Evolutionary conservation across 2,888 invertebrate species (phyloP), one percentile per base, ranked within the genome.

Genomic region (Dasysyrphus albostriatus): DNA sequence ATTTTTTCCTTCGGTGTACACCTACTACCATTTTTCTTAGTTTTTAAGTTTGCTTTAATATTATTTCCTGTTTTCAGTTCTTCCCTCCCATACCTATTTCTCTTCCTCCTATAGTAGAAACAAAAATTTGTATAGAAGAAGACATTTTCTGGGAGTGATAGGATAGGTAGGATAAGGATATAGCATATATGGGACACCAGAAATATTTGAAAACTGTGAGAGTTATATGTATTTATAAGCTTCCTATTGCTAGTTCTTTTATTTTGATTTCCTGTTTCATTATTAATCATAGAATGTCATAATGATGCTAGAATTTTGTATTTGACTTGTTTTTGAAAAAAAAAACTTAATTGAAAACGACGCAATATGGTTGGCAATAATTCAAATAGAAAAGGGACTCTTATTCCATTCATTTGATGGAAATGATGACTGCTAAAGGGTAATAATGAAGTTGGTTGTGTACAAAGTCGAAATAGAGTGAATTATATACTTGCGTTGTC

Each of bases 221-320:
- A 14, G n/a, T 44, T 42, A 42, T 42, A 14, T 24, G 3, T 32
- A 32, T 44, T 14, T 42, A n/a, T 44, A n/a, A 49, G 67, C 67
- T 67, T 78, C 32, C 37, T 58, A 19, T 63, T 73, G 12, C 10
- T 58, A 44, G 70, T 59, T 63, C 61, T 24, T 75, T 72, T 80
- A 75, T 75, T 84, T 72, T 75, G 63, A 83, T 51, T 83, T 83
- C 74, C 83, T 75, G 80, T 72, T 84, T 80, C 58, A 54, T 72
- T 80, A 63, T 84, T 75, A 72, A 65, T 6, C 42, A 51, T n/a
- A 49, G 42, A 65, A 51, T 42, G 47, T 67, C 69, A 74, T 56
- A 32, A 56, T 63, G 49, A 42, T 59, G 44, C 4, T 51, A 42
- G 34, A 59, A 63, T 51, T 65, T 67, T 51, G 47, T n/a, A 49